Evolutionary conservation across 2,888 invertebrate species (phyloP).

Genomic region (Hecatera dysodea): DNA sequence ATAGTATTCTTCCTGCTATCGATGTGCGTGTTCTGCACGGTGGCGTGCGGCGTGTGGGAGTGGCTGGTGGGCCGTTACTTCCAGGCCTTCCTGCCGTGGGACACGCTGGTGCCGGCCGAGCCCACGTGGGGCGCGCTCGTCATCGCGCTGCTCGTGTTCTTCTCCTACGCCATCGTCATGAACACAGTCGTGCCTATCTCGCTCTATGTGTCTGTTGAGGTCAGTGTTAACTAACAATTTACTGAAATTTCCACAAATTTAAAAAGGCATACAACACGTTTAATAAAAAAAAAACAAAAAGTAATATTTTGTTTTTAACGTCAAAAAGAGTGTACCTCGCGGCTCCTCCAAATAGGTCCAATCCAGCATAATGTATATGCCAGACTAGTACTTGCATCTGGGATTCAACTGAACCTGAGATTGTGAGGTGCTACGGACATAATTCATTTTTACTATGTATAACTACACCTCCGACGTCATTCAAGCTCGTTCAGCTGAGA

Average conservation of each 20-base stretch:
- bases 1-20: constrained; percentile 99
- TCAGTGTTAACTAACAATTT: constrained; percentile 75
- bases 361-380: too few relatives aligned
- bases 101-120: constrained; percentile 96
- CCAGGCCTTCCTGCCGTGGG: constrained; percentile 98
- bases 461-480: neutral
- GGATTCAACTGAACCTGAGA: too few relatives aligned
- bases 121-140: constrained; percentile 96
- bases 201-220: constrained; percentile 98
- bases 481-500: neutral
- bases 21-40: constrained; percentile 99
- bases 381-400: too few relatives aligned
- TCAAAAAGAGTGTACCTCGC: too few relatives aligned
- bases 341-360: too few relatives aligned
- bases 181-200: constrained; percentile 99
- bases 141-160: constrained; percentile 99
- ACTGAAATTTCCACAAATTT: too few relatives aligned
- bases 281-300: too few relatives aligned
- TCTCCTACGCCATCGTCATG: constrained; percentile 99
- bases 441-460: too few relatives aligned
- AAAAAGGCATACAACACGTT: too few relatives aligned
- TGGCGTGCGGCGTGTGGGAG: constrained; percentile 99
- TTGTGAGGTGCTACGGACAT: too few relatives aligned
- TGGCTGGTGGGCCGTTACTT: constrained; percentile 97
- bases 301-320: too few relatives aligned